phyloP scores from a whole-genome alignment of 2,888 invertebrate genomes.

The Chloromyia formosa region DNA sequence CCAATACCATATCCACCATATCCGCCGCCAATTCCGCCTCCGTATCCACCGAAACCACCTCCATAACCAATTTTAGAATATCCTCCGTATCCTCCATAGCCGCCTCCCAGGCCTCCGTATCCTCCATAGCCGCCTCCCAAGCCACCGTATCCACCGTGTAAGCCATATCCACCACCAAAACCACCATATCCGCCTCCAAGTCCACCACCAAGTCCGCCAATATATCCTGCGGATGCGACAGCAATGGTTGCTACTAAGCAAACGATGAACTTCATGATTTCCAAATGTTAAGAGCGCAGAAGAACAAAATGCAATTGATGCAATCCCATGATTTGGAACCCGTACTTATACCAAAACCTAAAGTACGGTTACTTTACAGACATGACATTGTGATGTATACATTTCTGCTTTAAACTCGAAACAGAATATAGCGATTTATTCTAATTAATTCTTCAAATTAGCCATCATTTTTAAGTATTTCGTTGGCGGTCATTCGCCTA shows the following conservation, averaged over 20 bases:
- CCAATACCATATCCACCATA: neutral
- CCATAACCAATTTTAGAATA: slow-evolving; percentile 45
- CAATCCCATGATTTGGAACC: neutral
- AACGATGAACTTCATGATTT: neutral
- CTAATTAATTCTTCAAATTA: neutral
- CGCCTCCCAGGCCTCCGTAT: slow-evolving; percentile 42
- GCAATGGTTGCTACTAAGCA: neutral
- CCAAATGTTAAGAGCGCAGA: neutral
- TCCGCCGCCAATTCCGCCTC: slow-evolving; percentile 33
- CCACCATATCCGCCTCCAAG: neutral
- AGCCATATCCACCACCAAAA: slow-evolving; percentile 2
- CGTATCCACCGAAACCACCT: slow-evolving; percentile 46
- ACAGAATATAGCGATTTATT: neutral
- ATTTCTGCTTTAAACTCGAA: neutral
- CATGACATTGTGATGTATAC: too few species aligned
- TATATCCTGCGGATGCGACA: slow-evolving; percentile 13
- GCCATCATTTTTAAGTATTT: neutral
- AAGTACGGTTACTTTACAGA: neutral
- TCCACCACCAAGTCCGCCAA: neutral
- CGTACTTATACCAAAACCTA: neutral
- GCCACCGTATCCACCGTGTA: neutral
- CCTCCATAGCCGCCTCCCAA: slow-evolving; percentile 2
- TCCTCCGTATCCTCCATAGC: slow-evolving; percentile 49
- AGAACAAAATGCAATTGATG: neutral
- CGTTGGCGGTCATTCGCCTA: neutral